Conservation (phyloP, 2,113 vertebrate species). For the Tyrannus savana region DNA sequence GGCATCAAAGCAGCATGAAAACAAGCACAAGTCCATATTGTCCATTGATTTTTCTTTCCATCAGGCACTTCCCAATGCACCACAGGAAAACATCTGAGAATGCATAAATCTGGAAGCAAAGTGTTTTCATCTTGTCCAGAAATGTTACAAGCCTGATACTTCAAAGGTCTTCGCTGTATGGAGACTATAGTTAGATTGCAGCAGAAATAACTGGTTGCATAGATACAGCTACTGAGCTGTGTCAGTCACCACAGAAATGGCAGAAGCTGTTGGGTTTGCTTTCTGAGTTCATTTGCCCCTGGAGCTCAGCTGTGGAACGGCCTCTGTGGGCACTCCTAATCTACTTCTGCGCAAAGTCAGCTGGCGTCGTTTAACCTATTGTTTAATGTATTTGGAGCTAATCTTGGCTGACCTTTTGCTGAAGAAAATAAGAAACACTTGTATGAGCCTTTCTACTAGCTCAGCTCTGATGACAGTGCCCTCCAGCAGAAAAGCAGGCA, state of each 20-base stretch:
- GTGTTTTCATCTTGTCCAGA: background rate
- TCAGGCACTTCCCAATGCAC: background rate
- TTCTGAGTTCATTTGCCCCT: background rate
- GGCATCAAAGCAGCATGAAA: background rate
- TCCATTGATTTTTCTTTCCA: background rate
- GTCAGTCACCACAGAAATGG: background rate
- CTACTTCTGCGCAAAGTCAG: background rate
- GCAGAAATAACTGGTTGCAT: background rate
- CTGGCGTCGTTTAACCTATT: background rate
- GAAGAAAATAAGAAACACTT: constrained; percentile 2
- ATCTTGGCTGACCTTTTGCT: constrained; percentile 25
- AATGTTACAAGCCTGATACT: background rate
- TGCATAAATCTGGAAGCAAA: background rate
- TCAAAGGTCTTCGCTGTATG: background rate
- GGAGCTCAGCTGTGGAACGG: background rate
- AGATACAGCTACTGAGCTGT: background rate
- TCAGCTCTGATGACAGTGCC: background rate
- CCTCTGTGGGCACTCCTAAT: background rate
- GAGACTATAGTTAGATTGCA: background rate
- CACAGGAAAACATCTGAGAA: background rate
- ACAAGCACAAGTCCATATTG: background rate
- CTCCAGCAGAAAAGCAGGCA: background rate
- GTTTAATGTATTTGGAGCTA: constrained; percentile 4
- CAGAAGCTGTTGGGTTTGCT: background rate
- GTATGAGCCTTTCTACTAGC: background rate